Evolutionary conservation across 2,113 vertebrate species (phyloP).

Genomic region (Spea bombifrons): DNA sequence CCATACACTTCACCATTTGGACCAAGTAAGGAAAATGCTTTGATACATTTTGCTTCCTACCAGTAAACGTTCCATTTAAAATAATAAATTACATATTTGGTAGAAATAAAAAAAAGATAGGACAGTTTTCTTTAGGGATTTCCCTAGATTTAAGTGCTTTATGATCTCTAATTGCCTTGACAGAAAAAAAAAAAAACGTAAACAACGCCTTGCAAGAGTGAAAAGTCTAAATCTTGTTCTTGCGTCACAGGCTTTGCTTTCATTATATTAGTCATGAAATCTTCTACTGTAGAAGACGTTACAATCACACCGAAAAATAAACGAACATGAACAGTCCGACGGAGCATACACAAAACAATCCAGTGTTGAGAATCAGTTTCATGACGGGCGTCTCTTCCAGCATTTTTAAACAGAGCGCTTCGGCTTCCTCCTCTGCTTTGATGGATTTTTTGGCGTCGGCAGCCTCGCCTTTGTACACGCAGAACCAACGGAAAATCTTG

Average conservation of each 20-base stretch:
- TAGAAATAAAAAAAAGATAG: conserved; percentile 14
- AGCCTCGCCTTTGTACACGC: conserved; percentile 75
- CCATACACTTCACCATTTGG: conserved; percentile 8
- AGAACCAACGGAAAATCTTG: conserved; percentile 81
- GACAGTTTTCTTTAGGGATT: neutral
- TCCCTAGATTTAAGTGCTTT: conserved; percentile 7
- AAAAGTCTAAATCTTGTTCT: conserved; percentile 53
- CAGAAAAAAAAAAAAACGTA: conserved; percentile 55
- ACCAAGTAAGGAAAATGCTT: conserved; percentile 16
- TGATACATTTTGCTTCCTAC: neutral
- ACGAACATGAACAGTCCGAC: conserved; percentile 94
- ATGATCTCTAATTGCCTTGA: conserved; percentile 1
- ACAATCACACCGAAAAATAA: conserved; percentile 89
- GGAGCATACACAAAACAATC: conserved; percentile 81
- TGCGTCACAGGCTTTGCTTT: conserved; percentile 64
- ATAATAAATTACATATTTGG: conserved; percentile 47
- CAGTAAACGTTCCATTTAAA: conserved; percentile 34
- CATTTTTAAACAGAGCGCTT: conserved; percentile 76
- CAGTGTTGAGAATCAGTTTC: conserved; percentile 81
- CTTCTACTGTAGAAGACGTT: conserved; percentile 55
- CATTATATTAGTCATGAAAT: conserved; percentile 61
- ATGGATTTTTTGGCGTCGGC: conserved; percentile 62
- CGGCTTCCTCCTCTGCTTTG: conserved; percentile 71
- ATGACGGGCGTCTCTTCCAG: conserved; percentile 85
- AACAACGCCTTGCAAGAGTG: conserved; percentile 71